Conservation (phyloP, 2,888 invertebrate genomes). For the Theretra japonica region DNA sequence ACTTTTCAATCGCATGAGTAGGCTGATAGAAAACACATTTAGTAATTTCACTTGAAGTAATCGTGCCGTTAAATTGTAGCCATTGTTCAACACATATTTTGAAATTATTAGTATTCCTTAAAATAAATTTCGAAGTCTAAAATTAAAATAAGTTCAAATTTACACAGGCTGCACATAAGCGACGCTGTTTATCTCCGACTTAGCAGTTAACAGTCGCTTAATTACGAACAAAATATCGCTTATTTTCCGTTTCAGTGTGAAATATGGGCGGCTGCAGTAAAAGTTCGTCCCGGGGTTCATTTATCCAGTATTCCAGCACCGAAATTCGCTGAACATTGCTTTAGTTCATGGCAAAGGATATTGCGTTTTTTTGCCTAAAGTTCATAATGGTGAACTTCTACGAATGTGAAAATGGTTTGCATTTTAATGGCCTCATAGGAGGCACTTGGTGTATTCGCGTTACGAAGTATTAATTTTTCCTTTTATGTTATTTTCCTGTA, state of each 20-base stretch:
- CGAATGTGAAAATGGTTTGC: background rate
- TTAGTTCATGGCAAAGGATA: slow-evolving; percentile 3
- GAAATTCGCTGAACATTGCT: slow-evolving; percentile 1
- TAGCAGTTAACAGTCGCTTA: background rate
- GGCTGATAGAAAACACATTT: too few species aligned
- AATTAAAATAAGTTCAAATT: too few species aligned
- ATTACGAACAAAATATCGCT: background rate
- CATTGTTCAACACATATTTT: too few species aligned
- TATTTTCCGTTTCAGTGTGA: background rate
- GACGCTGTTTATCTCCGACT: background rate
- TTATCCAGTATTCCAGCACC: background rate
- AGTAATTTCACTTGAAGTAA: too few species aligned
- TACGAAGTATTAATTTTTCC: background rate
- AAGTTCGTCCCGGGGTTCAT: slow-evolving; percentile 7
- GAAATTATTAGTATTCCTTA: too few species aligned
- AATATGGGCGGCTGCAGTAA: slow-evolving; percentile 5
- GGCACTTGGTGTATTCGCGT: background rate
- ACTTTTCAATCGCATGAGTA: too few species aligned
- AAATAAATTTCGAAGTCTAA: too few species aligned
- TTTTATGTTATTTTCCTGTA: background rate
- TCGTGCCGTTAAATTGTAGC: too few species aligned
- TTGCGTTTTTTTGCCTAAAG: background rate
- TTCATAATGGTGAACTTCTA: background rate
- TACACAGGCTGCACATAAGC: background rate
- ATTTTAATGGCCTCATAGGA: background rate